These are phyloP conservation scores for Naja naja DNA, from an alignment of 2,113 vertebrate species.

Conservation along the genomic window DNA sequence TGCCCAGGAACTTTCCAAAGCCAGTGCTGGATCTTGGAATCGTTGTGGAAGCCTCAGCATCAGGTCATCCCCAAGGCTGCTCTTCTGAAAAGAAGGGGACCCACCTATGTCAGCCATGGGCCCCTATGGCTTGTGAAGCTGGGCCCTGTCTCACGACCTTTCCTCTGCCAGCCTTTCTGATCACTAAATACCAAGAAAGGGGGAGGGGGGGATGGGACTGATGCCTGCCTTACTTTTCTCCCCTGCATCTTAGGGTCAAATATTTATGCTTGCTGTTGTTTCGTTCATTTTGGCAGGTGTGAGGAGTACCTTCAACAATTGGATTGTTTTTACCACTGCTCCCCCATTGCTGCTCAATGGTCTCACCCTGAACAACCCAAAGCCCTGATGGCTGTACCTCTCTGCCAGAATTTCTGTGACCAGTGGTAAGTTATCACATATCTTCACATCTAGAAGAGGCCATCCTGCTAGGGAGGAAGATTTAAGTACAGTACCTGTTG, in stretches of 20 bases:
- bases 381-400: constrained; percentile 60
- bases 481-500: background rate
- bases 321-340: constrained; percentile 75
- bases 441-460: background rate
- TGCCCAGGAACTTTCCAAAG: constrained; percentile 55
- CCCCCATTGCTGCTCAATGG: constrained; percentile 74
- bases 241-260: background rate
- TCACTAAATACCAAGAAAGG: no score
- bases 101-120: background rate
- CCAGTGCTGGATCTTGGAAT: constrained; percentile 67
- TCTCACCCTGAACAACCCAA: constrained; percentile 64
- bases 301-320: constrained; percentile 65
- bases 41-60: constrained; percentile 71
- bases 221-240: background rate
- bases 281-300: constrained; percentile 47
- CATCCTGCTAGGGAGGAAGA: background rate
- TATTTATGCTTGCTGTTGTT: background rate
- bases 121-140: background rate
- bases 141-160: background rate
- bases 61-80: constrained; percentile 61
- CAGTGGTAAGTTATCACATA: constrained; percentile 70
- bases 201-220: background rate
- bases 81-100: background rate
- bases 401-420: constrained; percentile 82
- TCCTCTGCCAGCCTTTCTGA: background rate